Evolutionary conservation across 2,888 invertebrate genomes (phyloP), one percentile per base, ranked within the genome.

Genomic region (Macaria notata): DNA sequence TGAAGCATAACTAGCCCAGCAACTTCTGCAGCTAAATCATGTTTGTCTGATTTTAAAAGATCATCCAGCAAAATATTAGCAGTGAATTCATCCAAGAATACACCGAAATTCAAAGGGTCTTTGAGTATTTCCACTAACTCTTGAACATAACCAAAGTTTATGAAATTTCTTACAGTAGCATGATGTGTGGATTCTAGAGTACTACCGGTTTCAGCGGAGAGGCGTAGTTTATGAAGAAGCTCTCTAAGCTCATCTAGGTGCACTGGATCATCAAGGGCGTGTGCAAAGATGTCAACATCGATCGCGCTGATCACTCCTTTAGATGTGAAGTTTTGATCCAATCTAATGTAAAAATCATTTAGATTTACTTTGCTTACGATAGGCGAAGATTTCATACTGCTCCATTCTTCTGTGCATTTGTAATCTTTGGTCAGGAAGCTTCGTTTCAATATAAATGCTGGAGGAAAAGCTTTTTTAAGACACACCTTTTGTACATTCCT

Each of bases 1-100:
- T 98, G 98, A 33, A 98, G 86, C 96, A 98, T 97, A 58, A 97
- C 84, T 57, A 96, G 89, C 54, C 93, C 93, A 0, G 97, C 96
- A 9, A 97, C 90, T 79, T 94, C 93, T 0, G 96, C 95, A 9
- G 98, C 98, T 58, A 93, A 90, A 44, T 90, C 89, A 78, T 89
- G 95, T 74, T 96, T 93, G 54, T 94, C 87, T 38, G 92, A 85
- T 72, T 95, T 94, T 55, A 98, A 84, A 71, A 97, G 95, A 54
- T 93, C 92, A 77, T 98, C 95, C 86, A 99, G 91, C 41, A 98
- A 83, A 50, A 98, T 88, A 81, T 97, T 97, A 6, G 95, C 95
- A 36, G 94, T 92, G 68, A 94, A 95, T 60, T 94, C 84, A 84
- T 99, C 98, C n/a, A 97, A 93, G 78, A 98, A 98, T 38, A 99